Conservation (phyloP, 2,888 invertebrate species). For the Strigamia maritima region DNA sequence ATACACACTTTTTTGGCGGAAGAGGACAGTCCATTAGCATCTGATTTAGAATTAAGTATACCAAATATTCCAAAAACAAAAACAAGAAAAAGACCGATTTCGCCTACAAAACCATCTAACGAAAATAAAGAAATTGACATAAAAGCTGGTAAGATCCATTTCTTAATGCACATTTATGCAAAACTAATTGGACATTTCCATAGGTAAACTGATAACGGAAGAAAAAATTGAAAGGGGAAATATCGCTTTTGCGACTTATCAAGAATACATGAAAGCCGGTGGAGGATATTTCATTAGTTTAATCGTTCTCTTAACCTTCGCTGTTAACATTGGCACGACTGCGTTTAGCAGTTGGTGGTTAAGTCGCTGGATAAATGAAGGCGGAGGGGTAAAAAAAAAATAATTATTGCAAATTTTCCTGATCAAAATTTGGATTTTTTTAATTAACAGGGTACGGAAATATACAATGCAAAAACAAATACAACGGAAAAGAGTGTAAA, state of each 20-base stretch:
- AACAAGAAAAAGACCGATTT: neutral
- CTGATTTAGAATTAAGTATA: neutral
- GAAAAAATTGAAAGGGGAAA: constrained; percentile 52
- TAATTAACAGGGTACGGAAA: neutral
- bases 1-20: constrained; percentile 30
- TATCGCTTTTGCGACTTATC: constrained; percentile 54
- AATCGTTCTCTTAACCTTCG: constrained; percentile 54
- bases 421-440: neutral
- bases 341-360: constrained; percentile 63
- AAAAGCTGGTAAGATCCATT: neutral
- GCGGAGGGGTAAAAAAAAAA: constrained; percentile 51
- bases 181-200: neutral
- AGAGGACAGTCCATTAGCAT: neutral
- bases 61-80: neutral
- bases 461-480: neutral
- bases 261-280: constrained; percentile 57
- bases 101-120: neutral
- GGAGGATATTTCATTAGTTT: constrained; percentile 55
- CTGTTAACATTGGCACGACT: constrained; percentile 57
- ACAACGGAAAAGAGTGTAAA: constrained; percentile 49
- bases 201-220: constrained; percentile 50
- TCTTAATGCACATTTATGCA: no score
- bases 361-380: constrained; percentile 58
- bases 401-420: no score
- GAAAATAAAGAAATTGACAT: neutral